phyloP scores from a whole-genome alignment of 2,797 vertebrate genomes.

The Neopelma chrysocephalum region DNA sequence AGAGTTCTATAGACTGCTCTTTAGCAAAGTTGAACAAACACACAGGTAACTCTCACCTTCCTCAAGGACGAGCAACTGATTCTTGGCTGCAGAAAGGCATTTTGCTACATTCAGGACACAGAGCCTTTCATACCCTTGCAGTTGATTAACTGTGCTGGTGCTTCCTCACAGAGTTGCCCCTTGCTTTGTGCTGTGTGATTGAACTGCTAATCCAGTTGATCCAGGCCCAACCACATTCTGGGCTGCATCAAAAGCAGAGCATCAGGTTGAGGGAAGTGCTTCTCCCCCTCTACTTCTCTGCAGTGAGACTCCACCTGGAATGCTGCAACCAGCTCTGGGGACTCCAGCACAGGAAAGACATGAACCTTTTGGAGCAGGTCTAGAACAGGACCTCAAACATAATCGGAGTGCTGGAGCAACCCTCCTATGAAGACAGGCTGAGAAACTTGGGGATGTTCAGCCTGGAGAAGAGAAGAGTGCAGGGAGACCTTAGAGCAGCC shows the following conservation, averaged over 20 bases:
- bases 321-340: background rate
- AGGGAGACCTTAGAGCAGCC: background rate
- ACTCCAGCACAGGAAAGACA: background rate
- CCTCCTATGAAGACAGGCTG: too few species aligned
- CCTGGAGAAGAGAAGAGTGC: background rate
- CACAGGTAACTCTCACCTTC: background rate
- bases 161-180: background rate
- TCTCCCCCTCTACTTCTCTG: background rate
- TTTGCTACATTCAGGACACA: background rate
- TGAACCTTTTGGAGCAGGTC: too few species aligned
- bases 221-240: background rate
- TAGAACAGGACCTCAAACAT: background rate
- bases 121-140: accelerated
- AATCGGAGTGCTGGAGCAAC: background rate
- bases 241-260: background rate
- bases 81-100: background rate
- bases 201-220: background rate
- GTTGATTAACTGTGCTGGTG: background rate
- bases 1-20: background rate
- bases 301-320: background rate
- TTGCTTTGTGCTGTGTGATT: background rate
- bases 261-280: background rate
- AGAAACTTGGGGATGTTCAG: background rate
- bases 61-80: background rate
- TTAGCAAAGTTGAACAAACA: background rate